Percentiles rank a stretch among this genome's conserved stretches.
Evolutionary conservation across 2,888 invertebrate genomes (phyloP).

Genomic region (Stegophylla sp.): DNA sequence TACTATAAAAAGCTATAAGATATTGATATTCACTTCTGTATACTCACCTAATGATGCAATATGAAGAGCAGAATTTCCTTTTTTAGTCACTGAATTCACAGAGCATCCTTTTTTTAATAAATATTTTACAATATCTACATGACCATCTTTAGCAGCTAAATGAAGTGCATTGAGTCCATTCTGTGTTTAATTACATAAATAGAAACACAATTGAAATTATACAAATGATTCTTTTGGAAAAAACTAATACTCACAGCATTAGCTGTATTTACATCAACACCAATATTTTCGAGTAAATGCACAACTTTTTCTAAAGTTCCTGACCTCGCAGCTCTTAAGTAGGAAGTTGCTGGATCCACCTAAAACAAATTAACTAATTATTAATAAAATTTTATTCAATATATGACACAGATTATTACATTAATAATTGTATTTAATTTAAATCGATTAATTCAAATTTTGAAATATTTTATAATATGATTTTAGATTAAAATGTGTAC

Average conservation of each 20-base stretch:
- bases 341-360: slow-evolving; percentile 96
- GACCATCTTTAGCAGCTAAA: slow-evolving; percentile 96
- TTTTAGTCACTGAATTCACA: slow-evolving; percentile 96
- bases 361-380: slow-evolving; percentile 67
- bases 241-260: slow-evolving; percentile 80
- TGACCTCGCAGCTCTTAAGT: slow-evolving; percentile 94
- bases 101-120: slow-evolving; percentile 86
- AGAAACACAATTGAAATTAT: neutral
- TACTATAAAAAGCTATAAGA: too few relatives aligned
- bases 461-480: too few relatives aligned
- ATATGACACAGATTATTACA: too few relatives aligned
- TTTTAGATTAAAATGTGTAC: too few relatives aligned
- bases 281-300: slow-evolving; percentile 87
- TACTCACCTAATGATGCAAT: slow-evolving; percentile 83
- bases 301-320: slow-evolving; percentile 94
- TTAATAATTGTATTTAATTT: too few relatives aligned
- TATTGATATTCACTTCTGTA: neutral
- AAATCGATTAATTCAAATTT: too few relatives aligned
- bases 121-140: slow-evolving; percentile 90
- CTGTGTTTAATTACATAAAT: slow-evolving; percentile 67
- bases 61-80: slow-evolving; percentile 95
- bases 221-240: neutral
- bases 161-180: slow-evolving; percentile 97
- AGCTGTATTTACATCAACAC: slow-evolving; percentile 95
- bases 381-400: neutral